Base-by-base conservation (phyloP, 2,888 invertebrate species). In the Oxystoma pomonae region DNA sequence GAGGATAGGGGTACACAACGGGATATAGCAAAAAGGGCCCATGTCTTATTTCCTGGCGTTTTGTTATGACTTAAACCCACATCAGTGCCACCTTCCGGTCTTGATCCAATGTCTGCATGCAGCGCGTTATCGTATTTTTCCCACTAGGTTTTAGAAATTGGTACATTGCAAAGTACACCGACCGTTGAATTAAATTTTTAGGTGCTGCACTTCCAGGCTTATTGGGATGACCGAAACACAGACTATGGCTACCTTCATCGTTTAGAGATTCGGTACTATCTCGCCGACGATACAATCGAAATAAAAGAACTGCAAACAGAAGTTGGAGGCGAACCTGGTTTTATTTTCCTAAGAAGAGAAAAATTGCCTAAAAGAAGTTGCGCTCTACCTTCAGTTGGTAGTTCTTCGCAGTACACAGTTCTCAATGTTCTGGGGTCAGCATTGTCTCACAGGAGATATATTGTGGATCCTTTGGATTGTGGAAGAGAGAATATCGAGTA, bases 241-340 rank as follows among this genome's bases (percentile, higher is more conserved):
- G 86, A 89, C 74, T 89, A 88, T 74, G 96, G 96, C 0, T 87
- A 88, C 63, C 79, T 93, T 20, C 90, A 94, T 68, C 83, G 88
- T 71, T 80, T 96, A 64, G 90, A 93, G 74, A 82, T 97, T 16
- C 88, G 90, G 74, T 96, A 92, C 76, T 95, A 90, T 80, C 82
- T 96, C 57, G 88, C 91, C 0, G 95, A 96, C 74, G 92, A 94
- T 72, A 94, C 94, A 0, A 89, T 96, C 9, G 94, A 96, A 78
- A 89, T 97, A 3, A 89, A 90, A 71, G 95, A 96, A 80, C 84
- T 84, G 53, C 76, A 87, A 58, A 82, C 85, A 0, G 81, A 85
- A 0, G 90, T 90, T 74, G 87, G 89, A 1, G 92, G 92, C 0
- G 90, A 91, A 75, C 84, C 86, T 1, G 87, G 87, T 5, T 85